phyloP scores from a whole-genome alignment of 2,888 invertebrate species.

The Heliconius cydno region DNA sequence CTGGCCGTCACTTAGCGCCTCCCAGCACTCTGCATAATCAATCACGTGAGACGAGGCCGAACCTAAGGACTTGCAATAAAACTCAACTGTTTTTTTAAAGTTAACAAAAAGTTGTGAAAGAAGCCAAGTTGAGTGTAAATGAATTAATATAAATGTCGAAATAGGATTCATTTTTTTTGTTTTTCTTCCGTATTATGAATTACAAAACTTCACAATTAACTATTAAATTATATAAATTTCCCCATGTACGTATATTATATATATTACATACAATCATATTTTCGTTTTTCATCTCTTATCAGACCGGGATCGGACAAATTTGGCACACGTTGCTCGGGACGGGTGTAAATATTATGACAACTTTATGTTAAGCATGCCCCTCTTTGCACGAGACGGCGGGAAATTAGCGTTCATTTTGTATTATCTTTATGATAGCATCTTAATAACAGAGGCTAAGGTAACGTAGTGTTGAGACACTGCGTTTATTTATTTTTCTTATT shows the following conservation, averaged over 20 bases:
- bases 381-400: constrained; percentile 63
- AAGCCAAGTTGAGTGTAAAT: background rate
- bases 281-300: constrained; percentile 13
- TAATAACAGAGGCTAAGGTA: no score
- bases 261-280: background rate
- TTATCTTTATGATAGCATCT: constrained; percentile 17
- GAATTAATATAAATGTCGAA: no score
- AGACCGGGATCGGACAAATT: constrained; percentile 49
- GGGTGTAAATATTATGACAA: constrained; percentile 79
- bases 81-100: constrained; percentile 2
- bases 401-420: constrained; percentile 78
- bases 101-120: constrained; percentile 14
- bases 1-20: constrained; percentile 35
- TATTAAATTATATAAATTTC: no score
- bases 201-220: no score
- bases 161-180: no score
- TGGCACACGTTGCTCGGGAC: constrained; percentile 60
- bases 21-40: constrained; percentile 36
- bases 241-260: no score
- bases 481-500: no score
- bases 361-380: constrained; percentile 76
- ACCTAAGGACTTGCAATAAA: constrained; percentile 20
- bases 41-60: constrained; percentile 31
- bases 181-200: background rate
- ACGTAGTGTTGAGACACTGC: no score